Base-by-base conservation (phyloP, 2,888 invertebrate species). In the Oxyteleia sp. region DNA sequence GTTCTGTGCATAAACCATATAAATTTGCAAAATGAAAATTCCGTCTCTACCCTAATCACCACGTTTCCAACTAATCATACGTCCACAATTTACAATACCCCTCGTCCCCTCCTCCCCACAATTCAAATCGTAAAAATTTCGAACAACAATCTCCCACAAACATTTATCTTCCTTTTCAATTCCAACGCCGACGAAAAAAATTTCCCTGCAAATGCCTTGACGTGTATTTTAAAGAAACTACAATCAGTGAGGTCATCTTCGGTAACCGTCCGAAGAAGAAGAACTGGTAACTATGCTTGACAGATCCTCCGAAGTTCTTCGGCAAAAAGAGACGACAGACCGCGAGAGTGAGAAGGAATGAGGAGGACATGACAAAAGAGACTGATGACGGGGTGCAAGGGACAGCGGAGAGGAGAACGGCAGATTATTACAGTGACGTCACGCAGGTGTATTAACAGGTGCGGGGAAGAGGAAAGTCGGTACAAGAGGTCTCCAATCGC, bases 401-500 rank as follows among this genome's bases (percentile, higher is more conserved):
- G 59, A 72, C 13, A 69, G 47, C 38, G 8, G 45, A 26, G 75
- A 26, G 51, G 64, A 29, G 43, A 75, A 53, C 66, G 85, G 87
- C 63, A 63, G 89, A 84, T 88, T 85, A 89, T 91, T 88, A 88
- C 86, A 43, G 61, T 88, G 87, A 90, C 92, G 90, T 91, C 88
- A 89, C 86, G 86, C 91, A 92, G 91, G 91, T 92, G 91, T 88
- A 91, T 90, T 89, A 90, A 89, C 89, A 89, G 85, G 57, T 80
- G 87, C 69, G 76, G 86, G 78, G 74, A 71, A 83, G 61, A 82
- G 84, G 81, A 82, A 59, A 69, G 88, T 90, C 90, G 91, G 90
- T 91, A 91, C 91, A 89, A 86, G 85, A 88, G 86, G 88, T 92
- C 91, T 90, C 92, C 92, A 92, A 92, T 92, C 88, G 88, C 87